These are phyloP conservation scores for Hydraecia micacea DNA, from an alignment of 2,888 invertebrate species.

Conservation along the genomic window DNA sequence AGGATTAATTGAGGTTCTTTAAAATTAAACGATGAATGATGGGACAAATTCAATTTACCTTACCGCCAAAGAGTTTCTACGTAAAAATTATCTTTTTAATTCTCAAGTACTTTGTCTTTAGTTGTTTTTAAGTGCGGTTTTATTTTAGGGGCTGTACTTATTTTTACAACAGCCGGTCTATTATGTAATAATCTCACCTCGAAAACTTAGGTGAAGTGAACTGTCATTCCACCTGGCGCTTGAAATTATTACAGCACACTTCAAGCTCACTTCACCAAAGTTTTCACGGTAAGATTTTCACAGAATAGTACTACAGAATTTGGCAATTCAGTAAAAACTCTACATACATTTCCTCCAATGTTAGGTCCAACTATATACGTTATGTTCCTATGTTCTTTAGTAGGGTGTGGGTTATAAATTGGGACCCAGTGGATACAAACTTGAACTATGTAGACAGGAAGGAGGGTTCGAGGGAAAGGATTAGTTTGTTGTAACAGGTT, in stretches of 20 bases:
- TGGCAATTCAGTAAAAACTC: constrained; percentile 18
- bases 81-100: constrained; percentile 3
- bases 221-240: background rate
- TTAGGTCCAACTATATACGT: constrained; percentile 13
- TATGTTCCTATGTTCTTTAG: constrained; percentile 48
- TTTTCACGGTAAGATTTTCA: background rate
- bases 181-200: background rate
- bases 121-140: constrained; percentile 10
- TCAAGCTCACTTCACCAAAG: too few relatives aligned
- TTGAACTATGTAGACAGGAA: constrained; percentile 41
- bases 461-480: constrained; percentile 38
- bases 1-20: constrained; percentile 47
- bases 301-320: background rate
- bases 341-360: constrained; percentile 15
- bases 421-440: constrained; percentile 40
- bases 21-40: constrained; percentile 38
- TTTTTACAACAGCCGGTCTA: background rate
- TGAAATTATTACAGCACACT: background rate
- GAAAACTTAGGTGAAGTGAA: background rate
- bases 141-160: background rate
- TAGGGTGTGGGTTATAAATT: constrained; percentile 57
- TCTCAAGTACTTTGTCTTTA: background rate
- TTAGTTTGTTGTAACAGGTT: constrained; percentile 50
- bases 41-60: constrained; percentile 38
- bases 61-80: constrained; percentile 3